Percentiles rank a stretch among this genome's conserved stretches.
Evolutionary conservation across 2,797 vertebrate genomes (phyloP).

Genomic region (Rhynchonycteris naso): DNA sequence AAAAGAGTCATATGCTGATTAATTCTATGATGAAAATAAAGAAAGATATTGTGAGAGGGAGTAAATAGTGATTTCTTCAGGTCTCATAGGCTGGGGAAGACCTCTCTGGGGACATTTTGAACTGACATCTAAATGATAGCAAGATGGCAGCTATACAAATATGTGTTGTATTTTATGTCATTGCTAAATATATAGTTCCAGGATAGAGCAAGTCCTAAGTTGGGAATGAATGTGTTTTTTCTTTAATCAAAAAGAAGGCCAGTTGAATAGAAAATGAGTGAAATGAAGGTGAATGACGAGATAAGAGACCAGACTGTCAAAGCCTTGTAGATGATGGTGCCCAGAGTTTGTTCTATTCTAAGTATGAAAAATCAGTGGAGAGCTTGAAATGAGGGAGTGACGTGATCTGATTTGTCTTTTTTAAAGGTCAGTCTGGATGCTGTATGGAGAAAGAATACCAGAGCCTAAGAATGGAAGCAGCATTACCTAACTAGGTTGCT

Average conservation of each 20-base stretch:
- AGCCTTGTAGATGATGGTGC: not conserved
- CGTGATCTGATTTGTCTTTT: not conserved
- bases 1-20: not conserved
- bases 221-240: not conserved
- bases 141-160: not conserved
- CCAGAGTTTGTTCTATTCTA: not conserved
- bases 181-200: not conserved
- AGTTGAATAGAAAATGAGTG: not conserved
- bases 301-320: not conserved
- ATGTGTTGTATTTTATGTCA: not conserved
- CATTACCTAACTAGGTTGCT: too few species aligned
- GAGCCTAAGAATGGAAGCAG: not conserved
- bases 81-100: not conserved
- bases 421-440: not conserved
- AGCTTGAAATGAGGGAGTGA: not conserved
- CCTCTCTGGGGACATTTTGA: not conserved
- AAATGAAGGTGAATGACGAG: not conserved
- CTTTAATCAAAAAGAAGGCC: not conserved
- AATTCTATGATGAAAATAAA: conserved; percentile 1
- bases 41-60: not conserved
- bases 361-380: not conserved
- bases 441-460: not conserved
- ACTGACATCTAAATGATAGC: not conserved
- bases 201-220: not conserved
- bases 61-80: not conserved